phyloP scores from a whole-genome alignment of 37 sponge, comb jelly and placozoan genomes.

The Oscarella lobularis region DNA sequence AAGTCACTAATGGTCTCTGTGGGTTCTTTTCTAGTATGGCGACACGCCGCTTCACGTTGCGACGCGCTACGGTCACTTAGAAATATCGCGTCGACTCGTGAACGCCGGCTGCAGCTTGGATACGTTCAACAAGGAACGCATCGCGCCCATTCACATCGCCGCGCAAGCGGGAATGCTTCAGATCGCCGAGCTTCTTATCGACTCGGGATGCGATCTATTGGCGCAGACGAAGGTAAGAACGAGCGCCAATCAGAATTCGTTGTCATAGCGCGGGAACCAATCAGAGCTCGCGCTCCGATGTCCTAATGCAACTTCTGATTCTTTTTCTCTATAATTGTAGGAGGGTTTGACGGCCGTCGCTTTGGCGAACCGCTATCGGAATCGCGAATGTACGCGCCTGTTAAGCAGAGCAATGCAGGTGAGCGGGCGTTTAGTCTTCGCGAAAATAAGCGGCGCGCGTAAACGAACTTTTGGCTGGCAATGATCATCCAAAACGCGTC shows the following conservation, averaged over 20 bases:
- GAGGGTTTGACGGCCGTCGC: neutral
- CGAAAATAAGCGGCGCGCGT: neutral
- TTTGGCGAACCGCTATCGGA: neutral
- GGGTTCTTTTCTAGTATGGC: neutral
- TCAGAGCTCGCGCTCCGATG: too few relatives aligned
- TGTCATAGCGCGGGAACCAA: too few relatives aligned
- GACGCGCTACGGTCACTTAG: neutral
- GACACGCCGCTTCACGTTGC: neutral
- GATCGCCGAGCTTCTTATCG: neutral
- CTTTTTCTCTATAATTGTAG: neutral
- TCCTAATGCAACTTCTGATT: neutral
- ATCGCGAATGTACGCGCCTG: neutral
- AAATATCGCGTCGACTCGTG: neutral
- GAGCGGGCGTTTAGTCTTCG: too few relatives aligned
- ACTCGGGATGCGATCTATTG: neutral
- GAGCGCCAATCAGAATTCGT: too few relatives aligned
- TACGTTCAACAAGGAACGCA: neutral
- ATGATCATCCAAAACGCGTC: too few relatives aligned
- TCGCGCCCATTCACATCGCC: neutral
- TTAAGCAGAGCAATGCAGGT: neutral
- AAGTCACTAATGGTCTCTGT: neutral
- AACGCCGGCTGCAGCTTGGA: neutral
- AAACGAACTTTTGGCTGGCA: too few relatives aligned
- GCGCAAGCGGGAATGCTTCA: neutral
- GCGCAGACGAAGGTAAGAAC: neutral